Base-by-base conservation (phyloP, 2,113 vertebrate genomes). In the Rhombomys opimus region DNA sequence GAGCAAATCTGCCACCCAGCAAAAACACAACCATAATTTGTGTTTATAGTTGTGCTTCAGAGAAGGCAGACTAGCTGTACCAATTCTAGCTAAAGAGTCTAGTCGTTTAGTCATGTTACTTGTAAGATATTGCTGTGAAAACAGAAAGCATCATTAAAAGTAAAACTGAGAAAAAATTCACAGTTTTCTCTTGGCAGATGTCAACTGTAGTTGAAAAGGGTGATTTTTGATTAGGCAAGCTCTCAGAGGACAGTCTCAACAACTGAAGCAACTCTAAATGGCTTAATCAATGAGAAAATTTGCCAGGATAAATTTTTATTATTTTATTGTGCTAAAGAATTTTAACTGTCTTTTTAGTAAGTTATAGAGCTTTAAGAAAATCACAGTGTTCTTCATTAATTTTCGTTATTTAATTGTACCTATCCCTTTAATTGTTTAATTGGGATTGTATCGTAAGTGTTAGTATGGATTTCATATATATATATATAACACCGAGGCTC, bases 261-360 rank as follows among this genome's bases (percentile, higher is more conserved):
- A 95, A 68, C 6, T 5, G 7, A 89, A 91, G 41, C 46, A 13
- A 57, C 13, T 15, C 10, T 27, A 77, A 92, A 27, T 15, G 92
- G 27, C 7, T 10, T 67, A 90, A 77, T 14, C 22, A 9, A 76
- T 1, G 25, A 90, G 52, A 59, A 12, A 46, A n/a, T 63, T 91
- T 20, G 52, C 7, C 8, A 17, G 65, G 7, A 61, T 5, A 30
- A 18, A 4, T 76, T 20, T 7, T 27, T 84, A 52, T 30, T 89
- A 86, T 54, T 76, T 91, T 95, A 91, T 78, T 61, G 17, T 80
- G 78, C 35, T 84, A 78, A 61, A 3, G 52, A 87, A 72, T 65
- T 2, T 8, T 75, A 32, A 57, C 93, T 6, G 59, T 92, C 72
- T 50, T 91, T 32, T 92, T 94, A 92, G 76, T 0, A 87, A 59